Percentiles rank a stretch among this genome's conserved stretches.
Evolutionary conservation across 2,888 invertebrate genomes (phyloP).

Genomic region (Crioceris asparagi): DNA sequence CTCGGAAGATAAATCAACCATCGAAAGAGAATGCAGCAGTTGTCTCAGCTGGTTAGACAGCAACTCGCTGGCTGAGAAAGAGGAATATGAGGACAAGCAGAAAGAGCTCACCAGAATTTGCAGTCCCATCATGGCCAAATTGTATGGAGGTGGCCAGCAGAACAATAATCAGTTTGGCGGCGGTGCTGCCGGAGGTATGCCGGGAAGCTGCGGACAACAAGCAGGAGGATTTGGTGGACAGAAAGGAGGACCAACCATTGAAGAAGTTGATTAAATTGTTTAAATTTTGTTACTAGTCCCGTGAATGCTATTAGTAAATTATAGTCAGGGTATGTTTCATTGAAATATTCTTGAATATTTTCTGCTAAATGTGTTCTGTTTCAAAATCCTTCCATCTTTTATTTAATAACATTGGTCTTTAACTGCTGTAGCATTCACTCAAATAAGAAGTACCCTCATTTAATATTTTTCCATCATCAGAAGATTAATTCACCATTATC

Average conservation of each 20-base stretch:
- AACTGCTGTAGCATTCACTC: too few relatives aligned
- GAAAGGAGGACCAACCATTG: conserved; percentile 6
- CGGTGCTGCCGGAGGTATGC: conserved; percentile 9
- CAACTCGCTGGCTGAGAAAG: conserved; percentile 54
- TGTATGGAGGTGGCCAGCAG: conserved; percentile 29
- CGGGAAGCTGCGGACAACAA: conserved; percentile 6
- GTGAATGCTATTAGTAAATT: background rate
- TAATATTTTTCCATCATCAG: too few relatives aligned
- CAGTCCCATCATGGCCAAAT: conserved; percentile 50
- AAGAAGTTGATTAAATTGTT: conserved; percentile 9
- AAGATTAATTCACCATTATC: too few relatives aligned
- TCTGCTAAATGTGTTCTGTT: too few relatives aligned
- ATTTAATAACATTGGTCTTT: too few relatives aligned
- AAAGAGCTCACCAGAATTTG: conserved; percentile 40
- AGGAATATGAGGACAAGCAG: conserved; percentile 52
- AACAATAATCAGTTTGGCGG: conserved; percentile 9
- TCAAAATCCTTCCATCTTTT: too few relatives aligned
- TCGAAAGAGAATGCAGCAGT: conserved; percentile 44
- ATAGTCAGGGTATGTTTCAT: conserved; percentile 3
- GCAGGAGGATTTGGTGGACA: conserved; percentile 6
- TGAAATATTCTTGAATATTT: too few relatives aligned
- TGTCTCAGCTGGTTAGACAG: conserved; percentile 56
- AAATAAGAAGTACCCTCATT: too few relatives aligned
- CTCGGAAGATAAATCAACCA: conserved; percentile 51
- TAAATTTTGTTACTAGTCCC: background rate